Evolutionary conservation across 2,888 invertebrate species (phyloP), one percentile per base, ranked within the genome.

Genomic region (Belgica antarctica): DNA sequence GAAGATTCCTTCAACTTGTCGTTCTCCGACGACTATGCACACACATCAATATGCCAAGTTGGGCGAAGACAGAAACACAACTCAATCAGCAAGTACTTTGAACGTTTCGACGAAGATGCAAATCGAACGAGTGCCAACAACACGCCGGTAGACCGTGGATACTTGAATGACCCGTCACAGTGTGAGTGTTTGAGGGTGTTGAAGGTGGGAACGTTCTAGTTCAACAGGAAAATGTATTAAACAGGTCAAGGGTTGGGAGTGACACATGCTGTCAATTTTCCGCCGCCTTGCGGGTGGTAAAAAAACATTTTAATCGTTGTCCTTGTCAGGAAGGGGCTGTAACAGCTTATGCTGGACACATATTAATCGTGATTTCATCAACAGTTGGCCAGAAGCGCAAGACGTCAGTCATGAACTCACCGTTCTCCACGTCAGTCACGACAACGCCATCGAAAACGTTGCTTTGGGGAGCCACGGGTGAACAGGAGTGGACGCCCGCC

Each of bases 401-500:
- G 31, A 46, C 62, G 17, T 72, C 74, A 3, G 10, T 66, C 19
- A 68, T 73, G 25, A 73, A 72, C 70, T 73, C 74, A n/a, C 68
- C 74, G 1, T 73, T 73, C 46, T 72, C 72, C 7, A 72, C 73
- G 34, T 46, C 71, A 24, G 72, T 71, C 12, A 71, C 74, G 1
- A 74, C 77, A 25, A 75, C 77, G 15, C 79, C 79, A 57, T 76
- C 80, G 0, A 80, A 80, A 71, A 80, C 91, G 0, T 81, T 91
- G 31, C 82, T 94, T 61, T 96, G 96, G 95, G 96, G 96, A 24
- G 94, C 94, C 2, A 96, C 96, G 0, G 96, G 96, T 36, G 96
- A 96, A 78, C 96, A 96, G 78, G 95, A 96, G 78, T 96, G 96
- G 96, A 95, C 95, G 1, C 95, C 96, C 0, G 94, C 94, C 27